Percentiles rank a stretch among this genome's conserved stretches.
These are phyloP conservation scores for Melitaea athalia DNA, from an alignment of 2,888 invertebrate species.

Conservation along the genomic window DNA sequence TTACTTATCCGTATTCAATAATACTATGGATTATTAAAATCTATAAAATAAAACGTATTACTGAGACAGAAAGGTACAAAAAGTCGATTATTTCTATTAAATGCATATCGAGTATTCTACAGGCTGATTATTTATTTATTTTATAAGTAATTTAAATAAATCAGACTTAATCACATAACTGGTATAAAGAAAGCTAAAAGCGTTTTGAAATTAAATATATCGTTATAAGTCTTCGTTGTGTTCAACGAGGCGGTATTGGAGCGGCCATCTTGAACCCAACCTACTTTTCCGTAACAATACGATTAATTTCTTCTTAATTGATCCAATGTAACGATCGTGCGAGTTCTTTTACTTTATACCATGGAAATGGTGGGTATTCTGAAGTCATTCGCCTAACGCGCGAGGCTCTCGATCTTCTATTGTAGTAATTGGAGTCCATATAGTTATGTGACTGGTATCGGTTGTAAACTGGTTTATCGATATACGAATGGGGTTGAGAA, in stretches of 20 bases:
- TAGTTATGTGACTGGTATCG: constrained; percentile 71
- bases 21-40: constrained; percentile 38
- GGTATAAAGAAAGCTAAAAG: constrained; percentile 54
- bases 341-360: constrained; percentile 89
- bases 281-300: constrained; percentile 59
- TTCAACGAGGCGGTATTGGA: constrained; percentile 64
- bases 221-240: constrained; percentile 59
- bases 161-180: constrained; percentile 47
- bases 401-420: constrained; percentile 69
- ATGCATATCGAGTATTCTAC: constrained; percentile 38
- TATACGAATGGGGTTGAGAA: constrained; percentile 70
- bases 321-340: constrained; percentile 87
- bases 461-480: constrained; percentile 72
- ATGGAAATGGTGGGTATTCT: constrained; percentile 87
- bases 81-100: constrained; percentile 34
- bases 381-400: constrained; percentile 67
- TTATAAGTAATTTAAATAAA: constrained; percentile 46
- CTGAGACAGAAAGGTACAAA: constrained; percentile 30
- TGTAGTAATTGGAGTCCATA: constrained; percentile 67
- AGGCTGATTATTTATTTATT: constrained; percentile 50
- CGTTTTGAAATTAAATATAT: constrained; percentile 54
- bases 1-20: constrained; percentile 36
- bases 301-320: constrained; percentile 47
- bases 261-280: constrained; percentile 72
- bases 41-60: constrained; percentile 29